Evolutionary conservation across 1,140 invertebrate species (phyloP), one percentile per base, ranked within the genome.

Genomic region (Dysdera silvatica): DNA sequence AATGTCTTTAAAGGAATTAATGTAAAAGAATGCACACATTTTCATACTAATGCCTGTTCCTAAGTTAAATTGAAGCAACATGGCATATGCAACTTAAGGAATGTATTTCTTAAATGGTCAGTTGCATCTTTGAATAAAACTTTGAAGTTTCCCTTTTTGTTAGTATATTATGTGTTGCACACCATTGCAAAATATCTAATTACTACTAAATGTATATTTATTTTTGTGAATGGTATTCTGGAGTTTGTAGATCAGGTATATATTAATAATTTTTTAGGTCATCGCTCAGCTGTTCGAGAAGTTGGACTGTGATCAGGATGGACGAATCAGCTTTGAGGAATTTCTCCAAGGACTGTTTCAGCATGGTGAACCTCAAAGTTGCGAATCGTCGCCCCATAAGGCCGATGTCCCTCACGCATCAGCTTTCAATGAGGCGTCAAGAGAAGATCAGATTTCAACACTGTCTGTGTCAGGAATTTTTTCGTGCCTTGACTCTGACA

Each of bases 221-320:
- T 61, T 14, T 24, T 53, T 43, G n/a, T 48, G 56, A 33, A 29
- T n/a, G n/a, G n/a, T n/a, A n/a, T n/a, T n/a, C n/a, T n/a, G n/a
- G n/a, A n/a, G n/a, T n/a, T n/a, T n/a, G n/a, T n/a, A n/a, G n/a
- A n/a, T n/a, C n/a, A n/a, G n/a, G n/a, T n/a, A n/a, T n/a, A n/a
- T n/a, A n/a, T n/a, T n/a, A n/a, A n/a, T n/a, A n/a, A n/a, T 65
- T 43, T 68, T 68, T 16, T 66, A 82, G 81, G 76, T 80, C 45
- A 76, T 85, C 18, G 74, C 81, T 61, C 81, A 86, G 66, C 75
- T 87, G 16, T 87, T 87, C 71, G 79, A 83, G 33, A 83, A 83
- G 66, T 73, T 86, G 7, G 82, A 84, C 68, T 72, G 78, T 12
- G 83, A 87, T 71, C 75, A 78, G 52, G 82, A 87, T 75, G 82